Conservation (phyloP, 35 echinoderm and acorn worm genomes). For the Chiridota heheva region DNA sequence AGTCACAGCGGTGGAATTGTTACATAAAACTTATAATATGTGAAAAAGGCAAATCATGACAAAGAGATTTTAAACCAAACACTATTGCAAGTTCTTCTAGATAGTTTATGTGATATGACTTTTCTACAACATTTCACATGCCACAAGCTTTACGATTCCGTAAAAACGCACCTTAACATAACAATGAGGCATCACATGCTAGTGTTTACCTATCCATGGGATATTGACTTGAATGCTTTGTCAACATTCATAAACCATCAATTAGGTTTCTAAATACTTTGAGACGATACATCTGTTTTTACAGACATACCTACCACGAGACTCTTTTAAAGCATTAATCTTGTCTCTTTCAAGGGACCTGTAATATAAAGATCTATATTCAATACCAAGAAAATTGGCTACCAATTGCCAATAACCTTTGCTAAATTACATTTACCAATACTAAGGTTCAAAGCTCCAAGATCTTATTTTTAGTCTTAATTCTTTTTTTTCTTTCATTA, state of each 20-base stretch:
- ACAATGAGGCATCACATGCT: slow-evolving; percentile 27
- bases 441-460: slow-evolving; percentile 6
- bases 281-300: slow-evolving; percentile 10
- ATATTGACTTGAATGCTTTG: not conserved
- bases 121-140: slow-evolving; percentile 25
- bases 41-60: not conserved
- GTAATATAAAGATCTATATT: slow-evolving; percentile 48
- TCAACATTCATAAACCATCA: slow-evolving; percentile 37
- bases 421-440: slow-evolving; percentile 28
- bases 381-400: slow-evolving; percentile 21
- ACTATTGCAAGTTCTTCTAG: slow-evolving; percentile 23
- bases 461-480: slow-evolving; percentile 19
- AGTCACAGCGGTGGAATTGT: slow-evolving; percentile 40
- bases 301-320: slow-evolving; percentile 29
- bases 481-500: slow-evolving; percentile 23
- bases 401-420: slow-evolving; percentile 36
- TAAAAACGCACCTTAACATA: slow-evolving; percentile 18
- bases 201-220: not conserved
- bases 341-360: slow-evolving; percentile 44
- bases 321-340: slow-evolving; percentile 25
- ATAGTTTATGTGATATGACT: slow-evolving; percentile 31
- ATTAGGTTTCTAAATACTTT: not conserved
- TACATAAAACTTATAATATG: slow-evolving; percentile 27
- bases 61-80: slow-evolving; percentile 39
- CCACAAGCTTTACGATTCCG: slow-evolving; percentile 13